Evolutionary conservation across 2,797 vertebrate species (phyloP).

Genomic region (Galagoides demidoff): DNA sequence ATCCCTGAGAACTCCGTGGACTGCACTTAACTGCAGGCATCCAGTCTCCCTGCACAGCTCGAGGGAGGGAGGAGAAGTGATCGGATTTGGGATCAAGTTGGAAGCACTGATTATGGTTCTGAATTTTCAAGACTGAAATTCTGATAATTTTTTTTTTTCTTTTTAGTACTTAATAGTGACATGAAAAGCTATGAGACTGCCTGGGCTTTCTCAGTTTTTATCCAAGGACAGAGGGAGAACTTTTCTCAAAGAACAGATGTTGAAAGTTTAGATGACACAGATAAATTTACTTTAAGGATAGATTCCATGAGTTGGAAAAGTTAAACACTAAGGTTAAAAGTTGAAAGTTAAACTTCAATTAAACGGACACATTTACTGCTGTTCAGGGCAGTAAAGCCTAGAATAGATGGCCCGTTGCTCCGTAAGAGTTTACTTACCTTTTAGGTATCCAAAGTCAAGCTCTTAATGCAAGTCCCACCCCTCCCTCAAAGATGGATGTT

Average conservation of each 20-base stretch:
- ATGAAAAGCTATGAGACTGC: neutral
- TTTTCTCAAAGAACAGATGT: neutral
- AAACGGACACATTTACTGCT: neutral
- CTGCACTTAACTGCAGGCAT: slow-evolving; percentile 88
- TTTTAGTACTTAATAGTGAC: neutral
- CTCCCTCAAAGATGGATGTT: neutral
- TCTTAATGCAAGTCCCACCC: neutral
- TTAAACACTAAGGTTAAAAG: neutral
- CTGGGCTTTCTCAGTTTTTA: neutral
- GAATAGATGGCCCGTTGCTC: neutral
- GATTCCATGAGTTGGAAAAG: neutral
- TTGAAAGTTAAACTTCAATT: neutral
- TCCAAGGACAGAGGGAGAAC: neutral
- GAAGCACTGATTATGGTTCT: neutral
- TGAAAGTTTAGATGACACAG: neutral
- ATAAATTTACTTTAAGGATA: neutral
- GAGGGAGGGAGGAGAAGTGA: neutral
- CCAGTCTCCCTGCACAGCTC: neutral
- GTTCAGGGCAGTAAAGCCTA: neutral
- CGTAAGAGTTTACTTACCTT: neutral
- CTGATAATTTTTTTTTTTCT: neutral
- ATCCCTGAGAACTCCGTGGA: slow-evolving; percentile 97
- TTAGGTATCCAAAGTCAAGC: neutral
- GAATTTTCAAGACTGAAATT: neutral
- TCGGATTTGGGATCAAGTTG: neutral